Conservation (phyloP, 2,113 vertebrate species). For the Gasterosteus aculeatus region DNA sequence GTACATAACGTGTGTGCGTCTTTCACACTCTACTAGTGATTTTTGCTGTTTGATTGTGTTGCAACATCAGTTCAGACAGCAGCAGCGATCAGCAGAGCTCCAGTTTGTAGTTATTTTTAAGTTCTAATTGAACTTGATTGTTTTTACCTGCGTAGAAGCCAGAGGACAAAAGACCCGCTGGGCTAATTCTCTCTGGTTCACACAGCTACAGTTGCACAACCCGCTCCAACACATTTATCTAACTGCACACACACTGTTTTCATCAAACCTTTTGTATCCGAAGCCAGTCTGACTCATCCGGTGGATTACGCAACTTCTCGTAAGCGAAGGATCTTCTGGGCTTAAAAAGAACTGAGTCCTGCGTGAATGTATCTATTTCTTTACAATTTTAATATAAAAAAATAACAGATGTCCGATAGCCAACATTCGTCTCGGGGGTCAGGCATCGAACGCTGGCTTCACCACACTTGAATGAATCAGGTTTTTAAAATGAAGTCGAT, state of each 20-base stretch:
- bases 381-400: not conserved
- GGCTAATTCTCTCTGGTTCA: not conserved
- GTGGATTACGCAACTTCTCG: conserved; percentile 30
- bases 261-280: conserved; percentile 1
- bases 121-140: too few species aligned
- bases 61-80: too few species aligned
- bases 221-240: not conserved
- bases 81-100: too few species aligned
- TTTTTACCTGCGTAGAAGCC: not conserved
- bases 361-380: conserved; percentile 10
- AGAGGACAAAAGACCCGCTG: conserved; percentile 10
- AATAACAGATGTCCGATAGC: too few species aligned
- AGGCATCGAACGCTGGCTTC: not conserved
- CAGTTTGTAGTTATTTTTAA: too few species aligned
- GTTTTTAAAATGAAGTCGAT: too few species aligned
- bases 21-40: not conserved
- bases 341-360: not conserved
- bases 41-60: not conserved
- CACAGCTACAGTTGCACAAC: not conserved
- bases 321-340: conserved; percentile 5
- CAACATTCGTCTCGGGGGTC: not conserved
- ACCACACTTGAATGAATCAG: not conserved
- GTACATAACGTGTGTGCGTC: not conserved
- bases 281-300: conserved; percentile 27
- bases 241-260: conserved; percentile 7